Conservation (phyloP, 2,797 vertebrate species). For the Thripadectes ignobilis region DNA sequence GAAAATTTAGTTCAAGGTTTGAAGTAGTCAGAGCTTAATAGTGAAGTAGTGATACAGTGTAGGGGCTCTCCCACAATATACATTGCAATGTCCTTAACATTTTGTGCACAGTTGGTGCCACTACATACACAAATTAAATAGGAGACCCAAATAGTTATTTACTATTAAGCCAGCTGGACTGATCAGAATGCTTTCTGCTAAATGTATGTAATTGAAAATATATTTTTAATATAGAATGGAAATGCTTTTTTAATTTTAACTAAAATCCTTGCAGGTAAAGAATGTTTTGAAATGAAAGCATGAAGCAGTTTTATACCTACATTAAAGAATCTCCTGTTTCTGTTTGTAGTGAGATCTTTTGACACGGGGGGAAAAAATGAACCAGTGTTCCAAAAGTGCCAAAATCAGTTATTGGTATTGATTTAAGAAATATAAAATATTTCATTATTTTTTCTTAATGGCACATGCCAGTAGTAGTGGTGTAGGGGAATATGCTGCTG, state of each 20-base stretch:
- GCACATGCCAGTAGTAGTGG: neutral
- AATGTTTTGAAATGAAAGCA: neutral
- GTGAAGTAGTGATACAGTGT: neutral
- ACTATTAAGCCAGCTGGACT: neutral
- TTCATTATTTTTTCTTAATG: neutral
- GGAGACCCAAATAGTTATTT: neutral
- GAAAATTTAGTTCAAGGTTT: neutral
- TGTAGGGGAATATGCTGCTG: neutral
- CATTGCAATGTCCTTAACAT: neutral
- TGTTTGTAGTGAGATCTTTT: neutral
- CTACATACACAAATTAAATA: neutral
- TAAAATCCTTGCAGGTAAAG: neutral
- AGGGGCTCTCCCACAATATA: neutral
- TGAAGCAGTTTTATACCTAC: neutral
- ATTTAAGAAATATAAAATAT: neutral
- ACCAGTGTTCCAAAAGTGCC: neutral
- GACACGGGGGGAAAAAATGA: neutral
- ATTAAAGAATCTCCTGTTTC: neutral
- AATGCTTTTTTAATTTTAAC: neutral
- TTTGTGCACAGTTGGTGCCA: neutral
- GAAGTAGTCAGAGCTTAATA: neutral
- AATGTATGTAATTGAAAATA: neutral
- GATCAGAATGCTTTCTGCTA: neutral
- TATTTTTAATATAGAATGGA: neutral
- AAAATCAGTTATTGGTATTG: neutral